Conservation (phyloP, 2,888 invertebrate species). For the Auanema sp. region DNA sequence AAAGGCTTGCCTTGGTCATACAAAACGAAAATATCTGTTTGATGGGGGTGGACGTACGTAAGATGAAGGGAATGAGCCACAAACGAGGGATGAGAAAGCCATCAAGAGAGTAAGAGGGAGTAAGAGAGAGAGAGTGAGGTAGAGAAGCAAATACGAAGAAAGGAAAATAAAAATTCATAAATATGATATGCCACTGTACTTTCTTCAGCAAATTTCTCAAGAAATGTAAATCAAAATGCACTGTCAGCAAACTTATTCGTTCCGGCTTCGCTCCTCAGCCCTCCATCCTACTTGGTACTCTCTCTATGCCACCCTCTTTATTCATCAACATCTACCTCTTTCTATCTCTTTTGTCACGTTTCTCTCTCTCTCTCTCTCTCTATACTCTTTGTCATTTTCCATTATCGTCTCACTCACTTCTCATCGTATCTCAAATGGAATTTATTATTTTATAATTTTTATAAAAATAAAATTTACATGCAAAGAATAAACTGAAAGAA, state of each 20-base stretch:
- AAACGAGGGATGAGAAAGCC: slow-evolving; percentile 17
- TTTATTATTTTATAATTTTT: no score
- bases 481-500: no score
- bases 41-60: slow-evolving; percentile 13
- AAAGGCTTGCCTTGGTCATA: background rate
- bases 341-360: no score
- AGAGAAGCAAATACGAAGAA: slow-evolving; percentile 9
- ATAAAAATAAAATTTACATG: no score
- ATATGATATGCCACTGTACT: background rate
- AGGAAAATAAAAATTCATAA: background rate
- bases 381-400: no score
- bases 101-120: slow-evolving; percentile 12
- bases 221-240: slow-evolving; percentile 6
- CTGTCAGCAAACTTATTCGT: background rate
- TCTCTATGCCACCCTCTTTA: no score
- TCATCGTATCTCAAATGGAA: no score
- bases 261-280: no score
- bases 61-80: slow-evolving; percentile 12
- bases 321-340: no score
- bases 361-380: no score
- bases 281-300: no score
- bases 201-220: slow-evolving; percentile 7
- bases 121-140: slow-evolving; percentile 10
- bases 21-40: slow-evolving; percentile 1
- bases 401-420: no score